Evolutionary conservation across 2,888 invertebrate species (phyloP), one percentile per base, ranked within the genome.

Genomic region (Endomychus coccineus): DNA sequence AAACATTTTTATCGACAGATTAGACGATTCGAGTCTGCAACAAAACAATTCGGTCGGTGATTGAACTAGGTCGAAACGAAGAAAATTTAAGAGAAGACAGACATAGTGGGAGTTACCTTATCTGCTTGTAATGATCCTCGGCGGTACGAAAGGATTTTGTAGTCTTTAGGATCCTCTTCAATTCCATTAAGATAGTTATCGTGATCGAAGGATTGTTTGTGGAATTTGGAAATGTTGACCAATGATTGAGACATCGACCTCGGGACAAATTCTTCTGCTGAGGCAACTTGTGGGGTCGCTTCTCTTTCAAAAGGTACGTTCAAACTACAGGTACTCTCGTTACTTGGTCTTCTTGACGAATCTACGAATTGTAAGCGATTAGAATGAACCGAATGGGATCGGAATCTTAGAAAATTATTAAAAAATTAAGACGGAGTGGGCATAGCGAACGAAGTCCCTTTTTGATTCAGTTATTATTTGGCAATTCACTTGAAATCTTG

Each of bases 101-200:
- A n/a, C n/a, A n/a, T n/a, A n/a, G n/a, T n/a, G n/a, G n/a, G n/a
- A n/a, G n/a, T 43, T 41, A 59, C 61, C 52, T 52, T 52, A 10
- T 64, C 62, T n/a, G 49, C 46, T 39, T 62, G 62, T 35, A 60
- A 43, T 1, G 61, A 60, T 10, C 58, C 55, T 34, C 62, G 52
- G 28, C 62, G 49, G 23, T 51, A 51, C 16, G 45, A 40, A 21
- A 38, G 33, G 36, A 36, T 48, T 29, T 35, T 32, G 19, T 30
- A 42, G 16, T 42, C 44, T 27, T 36, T 52, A 3, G 62, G 61
- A 34, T 53, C 58, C 34, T 64, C 64, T 38, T 63, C 62, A 30
- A 65, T 63, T 9, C 59, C 60, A 34, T 62, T 62, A 22, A 63
- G 33, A 4, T 32, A 39, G 21, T 29, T 44, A 14, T 58, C 57